Evolutionary conservation across 2,113 vertebrate species (phyloP), one percentile per base, ranked within the genome.

Genomic region (Neogobius melanostomus): DNA sequence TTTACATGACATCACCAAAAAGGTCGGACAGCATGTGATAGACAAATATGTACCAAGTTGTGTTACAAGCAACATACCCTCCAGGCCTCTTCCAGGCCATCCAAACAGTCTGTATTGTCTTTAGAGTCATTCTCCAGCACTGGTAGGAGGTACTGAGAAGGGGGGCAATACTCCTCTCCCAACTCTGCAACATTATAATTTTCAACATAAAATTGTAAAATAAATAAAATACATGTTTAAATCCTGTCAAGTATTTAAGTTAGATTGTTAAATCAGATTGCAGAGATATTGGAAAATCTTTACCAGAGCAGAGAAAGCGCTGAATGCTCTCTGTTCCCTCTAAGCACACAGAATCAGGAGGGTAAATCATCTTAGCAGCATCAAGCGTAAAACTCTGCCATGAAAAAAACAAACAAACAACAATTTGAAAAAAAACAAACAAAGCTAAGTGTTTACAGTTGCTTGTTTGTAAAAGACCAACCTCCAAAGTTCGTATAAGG

Each of bases 291-390:
- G 8, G 16, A 8, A 28, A 8, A 61, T 3, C 11, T 69, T 90
- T 81, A 98, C 97, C 95, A 60, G 74, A 79, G 79, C 97, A 99
- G 17, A 99, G 91, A 87, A 95, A 98, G 70, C 90, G 93, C 80
- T 98, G 95, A 69, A 98, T 91, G 76, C 91, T 92, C 63, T 94
- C 93, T 0, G 95, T 97, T 1, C 98, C 96, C 0, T 79, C 91
- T 0, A 81, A 8, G 56, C 96, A 98, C 82, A 97, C 91, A 4
- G 91, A 91, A 0, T 61, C 70, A 0, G 95, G 90, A 0, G 98
- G 98, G 81, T 92, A 97, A 42, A 82, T 79, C 95, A 98, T 97
- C 75, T 57, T 79, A 0, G 88, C 80, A 10, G 91, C 91, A 28
- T 98, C 94, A 7, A 99, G 92, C 45, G 88, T 93, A 63, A 98